Evolutionary conservation across 2,888 invertebrate species (phyloP).

Genomic region (Pseudeuparius sepicola): DNA sequence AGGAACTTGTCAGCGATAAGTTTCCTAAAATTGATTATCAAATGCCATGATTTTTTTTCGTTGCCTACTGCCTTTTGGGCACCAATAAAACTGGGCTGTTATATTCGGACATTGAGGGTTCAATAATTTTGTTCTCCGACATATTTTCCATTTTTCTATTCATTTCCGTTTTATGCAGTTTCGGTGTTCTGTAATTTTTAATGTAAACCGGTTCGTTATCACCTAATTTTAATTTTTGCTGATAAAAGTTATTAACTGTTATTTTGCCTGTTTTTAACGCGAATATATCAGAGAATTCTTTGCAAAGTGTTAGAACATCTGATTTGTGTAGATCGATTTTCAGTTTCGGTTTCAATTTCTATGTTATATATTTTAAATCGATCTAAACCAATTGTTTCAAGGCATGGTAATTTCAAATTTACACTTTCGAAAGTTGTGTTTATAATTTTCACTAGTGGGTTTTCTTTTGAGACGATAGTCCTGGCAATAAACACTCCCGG

Average conservation of each 20-base stretch:
- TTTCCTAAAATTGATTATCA: slow-evolving; percentile 19
- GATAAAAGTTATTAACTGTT: slow-evolving; percentile 23
- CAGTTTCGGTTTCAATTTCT: no score
- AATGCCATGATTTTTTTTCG: slow-evolving; percentile 17
- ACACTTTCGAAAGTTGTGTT: no score
- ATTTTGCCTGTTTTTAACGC: slow-evolving; percentile 18
- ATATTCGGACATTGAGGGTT: no score
- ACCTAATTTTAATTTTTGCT: slow-evolving; percentile 19
- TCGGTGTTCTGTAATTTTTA: slow-evolving; percentile 23
- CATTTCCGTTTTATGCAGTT: slow-evolving; percentile 20
- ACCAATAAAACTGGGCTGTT: slow-evolving; percentile 25
- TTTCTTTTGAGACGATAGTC: slow-evolving; percentile 9
- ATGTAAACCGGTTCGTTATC: slow-evolving; percentile 21
- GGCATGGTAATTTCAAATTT: slow-evolving; percentile 15
- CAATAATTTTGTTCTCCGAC: no score
- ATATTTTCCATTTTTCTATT: slow-evolving; percentile 20
- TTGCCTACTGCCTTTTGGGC: slow-evolving; percentile 17
- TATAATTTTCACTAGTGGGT: slow-evolving; percentile 13
- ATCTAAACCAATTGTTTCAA: no score
- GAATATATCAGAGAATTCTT: slow-evolving; percentile 20
- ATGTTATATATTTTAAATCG: no score
- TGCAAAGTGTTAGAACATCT: no score
- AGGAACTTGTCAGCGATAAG: no score
- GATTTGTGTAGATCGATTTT: no score
- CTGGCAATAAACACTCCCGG: no score